Percentiles rank a stretch among this genome's conserved stretches.
phyloP scores from a whole-genome alignment of 2,888 invertebrate species.

The Drosophila nr. perissopoda region DNA sequence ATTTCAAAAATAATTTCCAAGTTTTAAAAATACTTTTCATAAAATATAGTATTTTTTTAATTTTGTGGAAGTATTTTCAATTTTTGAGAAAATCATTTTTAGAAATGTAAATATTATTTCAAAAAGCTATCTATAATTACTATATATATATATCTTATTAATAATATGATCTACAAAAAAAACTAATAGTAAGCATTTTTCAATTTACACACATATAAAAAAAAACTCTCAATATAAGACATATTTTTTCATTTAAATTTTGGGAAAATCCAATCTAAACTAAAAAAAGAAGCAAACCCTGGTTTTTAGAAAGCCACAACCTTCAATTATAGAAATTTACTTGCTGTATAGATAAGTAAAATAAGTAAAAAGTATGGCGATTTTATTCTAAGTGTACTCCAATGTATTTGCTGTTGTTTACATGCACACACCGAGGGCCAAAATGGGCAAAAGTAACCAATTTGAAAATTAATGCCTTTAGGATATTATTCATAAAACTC shows the following conservation, averaged over 20 bases:
- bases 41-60: too few species aligned
- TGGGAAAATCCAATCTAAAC: too few species aligned
- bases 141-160: too few species aligned
- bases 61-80: too few species aligned
- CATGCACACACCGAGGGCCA: slow-evolving; percentile 68
- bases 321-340: neutral
- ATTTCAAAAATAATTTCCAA: neutral
- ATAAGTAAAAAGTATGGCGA: neutral
- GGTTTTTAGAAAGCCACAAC: neutral
- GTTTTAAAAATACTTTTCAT: neutral
- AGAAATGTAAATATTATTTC: too few species aligned
- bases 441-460: slow-evolving; percentile 80
- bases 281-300: neutral
- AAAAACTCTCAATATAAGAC: too few species aligned
- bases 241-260: too few species aligned
- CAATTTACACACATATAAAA: too few species aligned
- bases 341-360: neutral
- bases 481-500: slow-evolving; percentile 82
- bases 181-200: too few species aligned
- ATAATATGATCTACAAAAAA: too few species aligned
- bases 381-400: neutral
- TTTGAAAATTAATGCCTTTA: slow-evolving; percentile 82
- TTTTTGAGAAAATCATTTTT: too few species aligned
- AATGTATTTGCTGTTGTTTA: slow-evolving; percentile 66
- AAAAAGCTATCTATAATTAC: too few species aligned